phyloP scores from a whole-genome alignment of 2,888 invertebrate genomes.

The Meliscaeva auricollis region DNA sequence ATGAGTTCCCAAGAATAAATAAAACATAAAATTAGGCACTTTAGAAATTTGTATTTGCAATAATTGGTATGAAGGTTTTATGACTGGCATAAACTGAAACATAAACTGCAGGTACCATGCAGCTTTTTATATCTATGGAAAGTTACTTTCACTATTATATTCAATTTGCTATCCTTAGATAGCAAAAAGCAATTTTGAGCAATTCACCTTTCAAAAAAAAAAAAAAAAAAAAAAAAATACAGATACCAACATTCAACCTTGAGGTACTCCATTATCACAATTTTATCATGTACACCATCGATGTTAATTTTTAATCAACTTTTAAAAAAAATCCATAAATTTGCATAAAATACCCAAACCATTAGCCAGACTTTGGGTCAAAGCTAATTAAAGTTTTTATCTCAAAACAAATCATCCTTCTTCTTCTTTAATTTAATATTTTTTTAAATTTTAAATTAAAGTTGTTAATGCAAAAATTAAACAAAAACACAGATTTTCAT shows the following conservation, averaged over 20 bases:
- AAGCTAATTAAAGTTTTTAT: slow-evolving; percentile 35
- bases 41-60: no score
- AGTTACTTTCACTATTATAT: no score
- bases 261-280: slow-evolving; percentile 13
- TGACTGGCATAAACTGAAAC: no score
- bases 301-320: neutral
- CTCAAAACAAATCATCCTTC: slow-evolving; percentile 38
- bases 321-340: neutral
- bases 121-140: no score
- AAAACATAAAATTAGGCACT: no score
- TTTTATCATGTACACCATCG: neutral
- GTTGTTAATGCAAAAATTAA: slow-evolving; percentile 66
- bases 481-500: slow-evolving; percentile 55
- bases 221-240: neutral
- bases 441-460: slow-evolving; percentile 66
- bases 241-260: slow-evolving; percentile 2
- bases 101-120: no score
- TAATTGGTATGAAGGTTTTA: no score
- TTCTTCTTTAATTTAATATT: slow-evolving; percentile 40
- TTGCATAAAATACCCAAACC: slow-evolving; percentile 1
- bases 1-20: no score
- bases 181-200: no score
- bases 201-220: no score
- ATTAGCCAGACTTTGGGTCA: slow-evolving; percentile 3
- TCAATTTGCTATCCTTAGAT: no score